Evolutionary conservation across 1,140 invertebrate species (phyloP), one percentile per base, ranked within the genome.

Genomic region (Sminthurinus signatus): DNA sequence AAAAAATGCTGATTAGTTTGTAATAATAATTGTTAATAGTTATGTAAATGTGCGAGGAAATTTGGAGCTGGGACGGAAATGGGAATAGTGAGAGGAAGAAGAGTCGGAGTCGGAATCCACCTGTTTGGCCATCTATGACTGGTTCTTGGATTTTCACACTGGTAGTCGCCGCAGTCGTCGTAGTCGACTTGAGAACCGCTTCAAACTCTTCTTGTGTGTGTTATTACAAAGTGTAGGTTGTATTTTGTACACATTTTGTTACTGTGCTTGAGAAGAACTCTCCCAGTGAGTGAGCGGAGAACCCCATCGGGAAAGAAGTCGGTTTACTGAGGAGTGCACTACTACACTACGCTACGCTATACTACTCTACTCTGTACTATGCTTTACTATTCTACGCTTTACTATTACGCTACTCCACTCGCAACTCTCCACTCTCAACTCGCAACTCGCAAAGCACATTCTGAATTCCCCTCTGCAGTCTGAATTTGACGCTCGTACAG

Each of bases 51-150:
- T 55, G 23, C 2, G 31, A n/a, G 29, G 52, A 19, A 29, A 55
- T 29, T 25, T 29, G 39, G 25, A 36, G 32, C 5, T 25, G 21
- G 23, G 21, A 27, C 32, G 21, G 39, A 23, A 56, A 42, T 27
- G 31, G 1, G 29, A 36, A 17, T 32, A 28, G n/a, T n/a, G 19
- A n/a, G 28, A 36, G 19, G 28, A 28, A 48, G n/a, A 48, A 8
- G 19, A 29, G 43, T 60, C n/a, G 17, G 10, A 46, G 10, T 21
- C 19, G 2, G 48, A 54, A 55, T 62, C 60, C 60, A 62, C 60
- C 60, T 62, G 60, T 62, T 62, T 62, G 60, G 60, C 60, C 60
- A 62, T 62, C 60, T 62, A 62, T 61, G 50, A 28, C 59, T 50
- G 31, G 48, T 31, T 32, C 19, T 2, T 50, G 31, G 28, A 61